Evolutionary conservation across 2,888 invertebrate genomes (phyloP).

Genomic region (Celastrina argiolus): DNA sequence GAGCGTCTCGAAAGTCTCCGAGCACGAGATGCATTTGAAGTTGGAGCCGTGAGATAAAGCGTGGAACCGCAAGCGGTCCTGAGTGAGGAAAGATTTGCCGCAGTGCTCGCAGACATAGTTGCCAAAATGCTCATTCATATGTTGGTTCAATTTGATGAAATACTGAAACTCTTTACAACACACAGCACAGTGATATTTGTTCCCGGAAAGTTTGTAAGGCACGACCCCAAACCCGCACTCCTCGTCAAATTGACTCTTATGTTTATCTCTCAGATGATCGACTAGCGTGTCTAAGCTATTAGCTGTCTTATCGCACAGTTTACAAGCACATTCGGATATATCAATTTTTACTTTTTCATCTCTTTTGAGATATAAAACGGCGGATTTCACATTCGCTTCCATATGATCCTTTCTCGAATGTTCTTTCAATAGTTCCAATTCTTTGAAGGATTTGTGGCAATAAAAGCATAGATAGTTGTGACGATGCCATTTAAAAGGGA

Average conservation of each 20-base stretch:
- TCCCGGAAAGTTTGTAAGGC: slow-evolving; percentile 51
- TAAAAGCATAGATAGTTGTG: slow-evolving; percentile 66
- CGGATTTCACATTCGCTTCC: slow-evolving; percentile 50
- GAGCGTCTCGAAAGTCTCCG: slow-evolving; percentile 51
- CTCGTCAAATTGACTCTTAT: slow-evolving; percentile 44
- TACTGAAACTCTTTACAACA: slow-evolving; percentile 56
- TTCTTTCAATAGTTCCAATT: slow-evolving; percentile 50
- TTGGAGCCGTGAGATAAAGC: slow-evolving; percentile 48
- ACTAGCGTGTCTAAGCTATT: slow-evolving; percentile 43
- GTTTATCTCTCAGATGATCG: slow-evolving; percentile 48
- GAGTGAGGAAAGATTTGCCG: slow-evolving; percentile 61
- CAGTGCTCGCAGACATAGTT: slow-evolving; percentile 62
- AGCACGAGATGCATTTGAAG: slow-evolving; percentile 52
- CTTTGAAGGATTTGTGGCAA: slow-evolving; percentile 58
- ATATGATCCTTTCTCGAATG: slow-evolving; percentile 55
- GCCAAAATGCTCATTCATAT: slow-evolving; percentile 65
- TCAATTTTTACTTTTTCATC: slow-evolving; percentile 69
- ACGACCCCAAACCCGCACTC: slow-evolving; percentile 53
- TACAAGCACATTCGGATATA: slow-evolving; percentile 46
- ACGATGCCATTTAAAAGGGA: slow-evolving; percentile 69
- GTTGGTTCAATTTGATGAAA: slow-evolving; percentile 64
- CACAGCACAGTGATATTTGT: slow-evolving; percentile 51
- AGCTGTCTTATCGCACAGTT: slow-evolving; percentile 41
- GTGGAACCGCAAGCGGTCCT: slow-evolving; percentile 57
- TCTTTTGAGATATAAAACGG: slow-evolving; percentile 55